Evolutionary conservation across 2,888 invertebrate genomes (phyloP).

Genomic region (Diplazon laetatorius): DNA sequence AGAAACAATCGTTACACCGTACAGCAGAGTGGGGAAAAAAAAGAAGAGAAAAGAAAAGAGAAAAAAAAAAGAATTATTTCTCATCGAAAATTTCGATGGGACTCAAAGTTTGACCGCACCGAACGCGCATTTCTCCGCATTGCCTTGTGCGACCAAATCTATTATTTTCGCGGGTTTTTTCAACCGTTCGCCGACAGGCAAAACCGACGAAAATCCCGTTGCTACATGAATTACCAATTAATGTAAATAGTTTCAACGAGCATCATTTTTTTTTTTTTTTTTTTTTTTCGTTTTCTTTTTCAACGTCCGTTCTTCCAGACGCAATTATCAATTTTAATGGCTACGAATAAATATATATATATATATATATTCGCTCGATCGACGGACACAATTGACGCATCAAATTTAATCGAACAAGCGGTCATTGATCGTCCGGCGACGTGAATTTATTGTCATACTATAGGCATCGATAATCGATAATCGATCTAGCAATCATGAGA

Average conservation of each 20-base stretch:
- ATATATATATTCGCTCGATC: too few relatives aligned
- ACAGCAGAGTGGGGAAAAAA: not conserved
- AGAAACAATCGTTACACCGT: constrained; percentile 22
- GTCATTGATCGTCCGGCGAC: constrained; percentile 36
- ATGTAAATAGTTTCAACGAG: constrained; percentile 51
- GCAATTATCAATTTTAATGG: not conserved
- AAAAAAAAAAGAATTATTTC: too few relatives aligned
- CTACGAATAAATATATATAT: too few relatives aligned
- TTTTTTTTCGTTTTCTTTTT: not conserved
- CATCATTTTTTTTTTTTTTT: constrained; percentile 29
- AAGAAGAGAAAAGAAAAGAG: not conserved
- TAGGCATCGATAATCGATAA: not conserved
- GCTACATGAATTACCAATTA: constrained; percentile 45
- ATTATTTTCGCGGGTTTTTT: constrained; percentile 27
- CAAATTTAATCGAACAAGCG: not conserved
- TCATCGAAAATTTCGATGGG: constrained; percentile 1
- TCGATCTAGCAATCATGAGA: constrained; percentile 9
- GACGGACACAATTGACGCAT: too few relatives aligned
- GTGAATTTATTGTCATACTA: constrained; percentile 33
- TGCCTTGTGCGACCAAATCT: constrained; percentile 26
- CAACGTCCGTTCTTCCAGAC: constrained; percentile 48
- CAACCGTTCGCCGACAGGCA: not conserved
- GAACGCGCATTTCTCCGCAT: constrained; percentile 19
- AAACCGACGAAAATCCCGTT: constrained; percentile 37
- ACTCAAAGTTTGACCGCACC: too few relatives aligned